These are phyloP conservation scores for Aplodontia rufa DNA, from an alignment of 2,113 vertebrate species.

Conservation along the genomic window DNA sequence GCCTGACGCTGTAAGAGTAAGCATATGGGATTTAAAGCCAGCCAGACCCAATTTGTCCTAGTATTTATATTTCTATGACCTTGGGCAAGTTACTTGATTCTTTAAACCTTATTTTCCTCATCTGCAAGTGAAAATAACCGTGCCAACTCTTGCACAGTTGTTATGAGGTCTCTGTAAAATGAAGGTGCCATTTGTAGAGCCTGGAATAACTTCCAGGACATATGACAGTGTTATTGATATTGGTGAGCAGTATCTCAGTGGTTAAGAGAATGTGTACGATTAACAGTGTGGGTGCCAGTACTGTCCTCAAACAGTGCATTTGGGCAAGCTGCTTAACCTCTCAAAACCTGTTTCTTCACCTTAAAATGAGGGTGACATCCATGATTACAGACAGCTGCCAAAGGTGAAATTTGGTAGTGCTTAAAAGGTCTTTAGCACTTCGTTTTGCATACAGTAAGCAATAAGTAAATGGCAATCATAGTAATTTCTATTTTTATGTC, in stretches of 20 bases:
- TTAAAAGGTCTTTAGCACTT: background rate
- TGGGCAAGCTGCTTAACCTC: background rate
- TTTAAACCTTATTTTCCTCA: background rate
- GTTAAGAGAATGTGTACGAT: background rate
- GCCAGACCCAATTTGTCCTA: background rate
- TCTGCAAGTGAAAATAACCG: background rate
- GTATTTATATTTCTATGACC: background rate
- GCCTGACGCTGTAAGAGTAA: background rate
- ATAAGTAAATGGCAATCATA: background rate
- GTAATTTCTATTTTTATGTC: background rate
- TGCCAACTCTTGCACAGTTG: background rate
- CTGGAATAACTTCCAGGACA: background rate
- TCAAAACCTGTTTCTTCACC: background rate
- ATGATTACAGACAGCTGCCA: background rate
- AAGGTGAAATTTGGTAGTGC: background rate
- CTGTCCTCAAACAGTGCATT: background rate
- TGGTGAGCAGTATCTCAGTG: background rate
- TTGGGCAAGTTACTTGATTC: slow-evolving; percentile 9
- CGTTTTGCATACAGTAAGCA: background rate
- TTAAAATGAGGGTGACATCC: background rate
- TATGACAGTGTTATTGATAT: background rate
- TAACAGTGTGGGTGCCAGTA: background rate
- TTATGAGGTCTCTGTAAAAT: background rate
- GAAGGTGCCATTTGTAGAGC: background rate
- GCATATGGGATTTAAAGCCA: background rate